phyloP scores from a whole-genome alignment of 2,888 invertebrate genomes.

The Arenicola marina region DNA sequence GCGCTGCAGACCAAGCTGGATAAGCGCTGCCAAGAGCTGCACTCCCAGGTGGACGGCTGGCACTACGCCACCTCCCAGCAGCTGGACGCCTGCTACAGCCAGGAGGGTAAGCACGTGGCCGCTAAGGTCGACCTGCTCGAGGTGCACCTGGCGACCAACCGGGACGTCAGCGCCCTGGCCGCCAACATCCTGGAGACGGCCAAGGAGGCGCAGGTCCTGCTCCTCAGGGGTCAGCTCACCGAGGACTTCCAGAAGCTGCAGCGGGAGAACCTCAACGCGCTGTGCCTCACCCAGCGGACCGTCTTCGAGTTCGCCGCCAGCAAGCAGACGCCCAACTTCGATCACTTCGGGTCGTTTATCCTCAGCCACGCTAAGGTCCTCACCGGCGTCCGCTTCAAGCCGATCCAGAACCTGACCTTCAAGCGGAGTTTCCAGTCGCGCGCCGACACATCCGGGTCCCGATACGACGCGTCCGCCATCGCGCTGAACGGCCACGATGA shows the following conservation, averaged over 20 bases:
- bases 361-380: slow-evolving; percentile 7
- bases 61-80: slow-evolving; percentile 8
- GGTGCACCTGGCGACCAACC: slow-evolving; percentile 7
- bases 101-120: slow-evolving; percentile 10
- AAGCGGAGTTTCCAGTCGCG: slow-evolving; percentile 10
- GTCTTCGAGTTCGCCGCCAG: slow-evolving; percentile 1
- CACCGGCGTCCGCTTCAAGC: background rate
- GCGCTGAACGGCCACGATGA: background rate
- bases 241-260: background rate
- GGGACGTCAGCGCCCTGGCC: background rate
- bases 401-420: slow-evolving; percentile 10
- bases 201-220: background rate
- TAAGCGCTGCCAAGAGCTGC: slow-evolving; percentile 5
- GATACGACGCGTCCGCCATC: slow-evolving; percentile 17
- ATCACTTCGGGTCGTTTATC: slow-evolving; percentile 1
- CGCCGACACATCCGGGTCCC: background rate
- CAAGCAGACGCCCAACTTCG: background rate
- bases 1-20: slow-evolving; percentile 1
- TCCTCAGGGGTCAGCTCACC: background rate
- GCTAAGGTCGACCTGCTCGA: slow-evolving; percentile 9
- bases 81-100: slow-evolving; percentile 11
- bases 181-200: background rate
- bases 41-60: slow-evolving; percentile 17
- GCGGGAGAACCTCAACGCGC: slow-evolving; percentile 13
- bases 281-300: slow-evolving; percentile 11